Conservation (phyloP, 1,140 invertebrate species). For the Penaeus chinensis region DNA sequence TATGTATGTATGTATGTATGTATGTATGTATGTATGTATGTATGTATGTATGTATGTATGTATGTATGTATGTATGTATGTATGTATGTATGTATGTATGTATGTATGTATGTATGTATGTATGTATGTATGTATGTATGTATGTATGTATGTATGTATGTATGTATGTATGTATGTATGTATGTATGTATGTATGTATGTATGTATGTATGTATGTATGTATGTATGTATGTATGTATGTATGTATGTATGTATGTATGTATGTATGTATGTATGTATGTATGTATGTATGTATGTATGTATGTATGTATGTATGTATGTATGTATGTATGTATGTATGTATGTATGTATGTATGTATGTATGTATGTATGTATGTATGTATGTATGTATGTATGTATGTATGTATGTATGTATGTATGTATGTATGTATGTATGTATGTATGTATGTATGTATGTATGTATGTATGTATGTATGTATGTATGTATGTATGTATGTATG, state of each 20-base stretch:
- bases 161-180: background rate
- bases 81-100: background rate
- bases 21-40: constrained; percentile 14
- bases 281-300: too few species aligned
- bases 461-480: too few species aligned
- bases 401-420: too few species aligned
- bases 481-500: too few species aligned
- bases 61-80: background rate
- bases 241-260: background rate
- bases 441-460: too few species aligned
- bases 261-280: too few species aligned
- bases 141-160: background rate
- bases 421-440: too few species aligned
- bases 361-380: too few species aligned
- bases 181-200: constrained; percentile 7
- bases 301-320: too few species aligned
- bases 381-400: too few species aligned
- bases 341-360: too few species aligned
- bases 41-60: background rate
- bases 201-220: constrained; percentile 7
- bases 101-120: background rate
- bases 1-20: background rate
- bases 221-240: background rate
- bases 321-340: too few species aligned
- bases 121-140: background rate